Evolutionary conservation across 2,888 invertebrate genomes (phyloP), one percentile per base, ranked within the genome.

Genomic region (Ditylenchus weischeri): DNA sequence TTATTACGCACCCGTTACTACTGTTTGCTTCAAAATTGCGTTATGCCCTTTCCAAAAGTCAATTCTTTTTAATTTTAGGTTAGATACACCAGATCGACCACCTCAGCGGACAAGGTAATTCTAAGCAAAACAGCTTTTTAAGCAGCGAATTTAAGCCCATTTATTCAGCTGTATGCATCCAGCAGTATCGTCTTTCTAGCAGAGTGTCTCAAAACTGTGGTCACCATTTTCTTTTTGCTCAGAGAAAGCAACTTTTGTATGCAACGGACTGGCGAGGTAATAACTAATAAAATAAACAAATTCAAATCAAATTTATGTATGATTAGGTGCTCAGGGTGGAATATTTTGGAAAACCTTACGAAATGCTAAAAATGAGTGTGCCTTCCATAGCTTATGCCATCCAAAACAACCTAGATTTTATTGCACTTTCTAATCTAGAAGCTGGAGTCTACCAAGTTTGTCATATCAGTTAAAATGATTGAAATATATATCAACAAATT

Each of bases 331-430:
- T 82, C n/a, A 63, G 61, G 15, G 61, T 62, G 13, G 76, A 81
- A 69, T 82, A 77, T 64, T 65, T 82, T 35, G 75, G 74, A 15
- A 79, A 80, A 48, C 83, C 83, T 18, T 62, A 29, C 51, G 83
- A 83, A 51, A 70, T 83, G 66, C 61, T 74, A n/a, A 82, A 82
- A 68, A 83, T 83, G 83, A 76, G 77, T 49, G 78, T 83, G 35
- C 83, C 83, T 3, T 81, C 82, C 38, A 69, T 83, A 49, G 78
- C 80, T 35, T 83, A 83, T 58, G 82, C 83, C 13, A 66, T 83
- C 35, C 83, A 83, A 74, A 83, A 83, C 72, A 83, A 83, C 63
- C 71, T 83, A 69, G 83, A 83, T 68, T 83, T 83, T 65, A 75
- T 83, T 49, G 83, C 79, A 13, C 69, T 83, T 49, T 77, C 78